phyloP scores from a whole-genome alignment of 1,140 invertebrate species.

The honey bee (Apis mellifera) region DNA sequence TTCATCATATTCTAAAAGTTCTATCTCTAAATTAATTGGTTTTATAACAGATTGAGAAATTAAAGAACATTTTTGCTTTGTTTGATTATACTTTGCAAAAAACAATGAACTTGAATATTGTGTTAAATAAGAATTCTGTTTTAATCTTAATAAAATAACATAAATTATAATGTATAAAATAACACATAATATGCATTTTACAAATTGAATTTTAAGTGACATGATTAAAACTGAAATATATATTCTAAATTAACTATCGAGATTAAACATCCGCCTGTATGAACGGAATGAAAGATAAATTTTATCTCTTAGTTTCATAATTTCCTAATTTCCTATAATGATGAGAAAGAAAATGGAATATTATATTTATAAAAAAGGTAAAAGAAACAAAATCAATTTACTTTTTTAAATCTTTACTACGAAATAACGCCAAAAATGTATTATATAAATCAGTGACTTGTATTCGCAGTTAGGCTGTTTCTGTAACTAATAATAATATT shows the following conservation, averaged over 20 bases:
- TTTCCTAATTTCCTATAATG: background rate
- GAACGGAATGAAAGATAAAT: slow-evolving; percentile 42
- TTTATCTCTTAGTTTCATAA: slow-evolving; percentile 46
- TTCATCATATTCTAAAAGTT: slow-evolving; percentile 30
- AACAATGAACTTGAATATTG: background rate
- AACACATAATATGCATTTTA: slow-evolving; percentile 47
- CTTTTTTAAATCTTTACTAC: slow-evolving; percentile 35
- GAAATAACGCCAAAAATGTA: slow-evolving; percentile 33
- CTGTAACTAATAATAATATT: slow-evolving; percentile 12
- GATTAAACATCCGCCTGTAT: slow-evolving; percentile 34
- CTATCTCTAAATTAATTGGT: slow-evolving; percentile 27
- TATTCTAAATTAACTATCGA: slow-evolving; percentile 21
- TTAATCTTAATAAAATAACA: slow-evolving; percentile 41
- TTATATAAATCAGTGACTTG: slow-evolving; percentile 29
- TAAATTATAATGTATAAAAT: slow-evolving; percentile 48
- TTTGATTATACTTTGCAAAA: background rate
- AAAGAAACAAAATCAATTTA: slow-evolving; percentile 7
- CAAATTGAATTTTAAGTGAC: slow-evolving; percentile 48
- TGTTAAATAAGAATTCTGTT: background rate
- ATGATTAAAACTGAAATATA: slow-evolving; percentile 46
- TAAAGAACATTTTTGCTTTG: background rate
- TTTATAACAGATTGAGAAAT: slow-evolving; percentile 17
- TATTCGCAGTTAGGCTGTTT: slow-evolving; percentile 25
- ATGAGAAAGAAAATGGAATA: background rate
- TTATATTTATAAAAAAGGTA: background rate